Conservation (phyloP, 2,888 invertebrate species). For the Ditylenchus weischeri region DNA sequence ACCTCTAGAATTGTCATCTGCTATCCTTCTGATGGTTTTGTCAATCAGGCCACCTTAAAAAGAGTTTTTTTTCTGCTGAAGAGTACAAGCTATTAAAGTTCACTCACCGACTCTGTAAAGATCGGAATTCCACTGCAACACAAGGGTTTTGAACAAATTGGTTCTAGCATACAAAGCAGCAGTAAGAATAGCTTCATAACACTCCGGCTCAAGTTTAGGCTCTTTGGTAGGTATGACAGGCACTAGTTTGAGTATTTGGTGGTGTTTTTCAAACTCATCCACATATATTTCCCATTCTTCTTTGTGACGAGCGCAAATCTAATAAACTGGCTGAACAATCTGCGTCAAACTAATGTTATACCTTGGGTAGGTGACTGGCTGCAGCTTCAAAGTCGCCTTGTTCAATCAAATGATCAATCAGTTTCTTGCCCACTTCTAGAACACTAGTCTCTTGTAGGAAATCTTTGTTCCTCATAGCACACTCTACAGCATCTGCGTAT, state of each 20-base stretch:
- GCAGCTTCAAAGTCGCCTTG: constrained; percentile 32
- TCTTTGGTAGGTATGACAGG: constrained; percentile 44
- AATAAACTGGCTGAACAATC: not conserved
- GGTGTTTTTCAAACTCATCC: constrained; percentile 42
- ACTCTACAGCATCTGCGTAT: constrained; percentile 46
- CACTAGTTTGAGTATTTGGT: constrained; percentile 32
- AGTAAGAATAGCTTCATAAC: constrained; percentile 44
- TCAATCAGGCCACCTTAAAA: constrained; percentile 38
- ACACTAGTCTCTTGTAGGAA: constrained; percentile 27
- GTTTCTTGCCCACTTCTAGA: constrained; percentile 41
- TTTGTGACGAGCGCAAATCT: constrained; percentile 36
- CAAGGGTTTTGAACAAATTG: constrained; percentile 42
- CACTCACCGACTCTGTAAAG: constrained; percentile 45
- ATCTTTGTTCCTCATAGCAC: constrained; percentile 39
- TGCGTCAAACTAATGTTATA: not conserved
- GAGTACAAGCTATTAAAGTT: not conserved
- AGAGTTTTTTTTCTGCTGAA: not conserved
- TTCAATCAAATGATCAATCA: constrained; percentile 45
- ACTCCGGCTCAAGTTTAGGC: constrained; percentile 56
- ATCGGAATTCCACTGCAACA: constrained; percentile 51
- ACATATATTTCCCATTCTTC: constrained; percentile 57
- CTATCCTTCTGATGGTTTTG: constrained; percentile 32
- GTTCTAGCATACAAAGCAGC: constrained; percentile 32
- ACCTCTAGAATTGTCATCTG: constrained; percentile 13
- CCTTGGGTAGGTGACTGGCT: constrained; percentile 39